Conservation (phyloP, 2,797 vertebrate species). For the Thunnus albacares region DNA sequence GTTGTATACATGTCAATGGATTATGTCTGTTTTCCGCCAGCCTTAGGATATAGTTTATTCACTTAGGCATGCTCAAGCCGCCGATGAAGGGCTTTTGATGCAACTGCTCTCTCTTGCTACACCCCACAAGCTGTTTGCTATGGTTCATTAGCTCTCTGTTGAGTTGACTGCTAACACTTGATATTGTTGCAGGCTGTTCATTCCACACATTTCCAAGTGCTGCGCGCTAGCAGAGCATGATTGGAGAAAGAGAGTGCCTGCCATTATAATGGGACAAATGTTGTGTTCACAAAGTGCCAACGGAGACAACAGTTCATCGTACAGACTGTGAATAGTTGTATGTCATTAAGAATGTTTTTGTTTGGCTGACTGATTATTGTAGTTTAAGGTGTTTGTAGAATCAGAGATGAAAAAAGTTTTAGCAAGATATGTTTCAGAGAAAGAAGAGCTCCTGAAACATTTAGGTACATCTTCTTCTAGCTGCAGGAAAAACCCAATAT, state of each 20-base stretch:
- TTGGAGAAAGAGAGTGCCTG: constrained; percentile 51
- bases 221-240: constrained; percentile 68
- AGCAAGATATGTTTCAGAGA: neutral
- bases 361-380: constrained; percentile 33
- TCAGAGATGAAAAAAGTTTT: neutral
- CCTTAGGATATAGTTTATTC: constrained; percentile 78
- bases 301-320: constrained; percentile 46
- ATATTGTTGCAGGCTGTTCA: constrained; percentile 82
- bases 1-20: constrained; percentile 69
- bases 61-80: constrained; percentile 71
- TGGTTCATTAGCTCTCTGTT: constrained; percentile 84
- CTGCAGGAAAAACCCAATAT: neutral
- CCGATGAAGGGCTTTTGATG: constrained; percentile 80
- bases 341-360: constrained; percentile 31
- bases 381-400: neutral
- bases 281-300: constrained; percentile 53
- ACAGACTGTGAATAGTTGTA: constrained; percentile 30
- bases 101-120: constrained; percentile 72
- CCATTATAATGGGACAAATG: constrained; percentile 59
- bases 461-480: neutral
- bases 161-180: constrained; percentile 82
- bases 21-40: constrained; percentile 72
- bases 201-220: constrained; percentile 67
- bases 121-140: constrained; percentile 84
- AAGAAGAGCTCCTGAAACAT: neutral